Evolutionary conservation across 1,140 invertebrate genomes (phyloP), one percentile per base, ranked within the genome.

Genomic region (Hycleus phaleratus): DNA sequence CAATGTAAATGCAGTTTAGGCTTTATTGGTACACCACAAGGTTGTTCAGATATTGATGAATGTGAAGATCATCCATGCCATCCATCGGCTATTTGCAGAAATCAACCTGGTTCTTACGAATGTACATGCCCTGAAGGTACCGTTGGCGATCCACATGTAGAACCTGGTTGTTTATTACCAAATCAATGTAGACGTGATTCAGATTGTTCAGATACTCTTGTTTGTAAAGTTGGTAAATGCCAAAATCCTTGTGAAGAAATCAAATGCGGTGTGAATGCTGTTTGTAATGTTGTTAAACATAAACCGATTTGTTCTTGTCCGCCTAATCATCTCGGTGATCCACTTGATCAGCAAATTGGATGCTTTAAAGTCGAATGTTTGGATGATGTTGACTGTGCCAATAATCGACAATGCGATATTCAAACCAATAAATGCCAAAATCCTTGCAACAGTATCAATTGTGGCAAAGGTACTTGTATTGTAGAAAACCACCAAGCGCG

Each of bases 351-450:
- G 42, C 78, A 77, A 58, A 77, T 87, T 8, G 88, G 87, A 7
- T 91, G 88, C 64, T 90, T 90, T 73, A 86, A 86, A 77, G 89
- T 91, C 2, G 90, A 93, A 76, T 94, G 91, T 71, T 74, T 87
- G 1, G 79, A 80, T 5, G 81, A 88, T 72, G 79, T 80, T 38
- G 88, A 93, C 50, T 94, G 91, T 70, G 73, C 85, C 2, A 71
- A 66, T 9, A 86, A 90, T 61, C 87, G 86, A 73, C 82, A 82
- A 54, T 93, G 91, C 67, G 84, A 91, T 68, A 64, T 68, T 5
- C 78, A 83, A 62, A 82, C 76, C 11, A 89, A 91, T 70, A 90
- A 88, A 72, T 93, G 91, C 72, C 76, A 82, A 65, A 85, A 88
- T 78, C 86, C 89, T 48, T 93, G 88, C 65, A 87, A 90, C 60